Percentiles rank a stretch among this genome's conserved stretches.
Evolutionary conservation across 2,113 vertebrate species (phyloP).

Genomic region (Serinus canaria): DNA sequence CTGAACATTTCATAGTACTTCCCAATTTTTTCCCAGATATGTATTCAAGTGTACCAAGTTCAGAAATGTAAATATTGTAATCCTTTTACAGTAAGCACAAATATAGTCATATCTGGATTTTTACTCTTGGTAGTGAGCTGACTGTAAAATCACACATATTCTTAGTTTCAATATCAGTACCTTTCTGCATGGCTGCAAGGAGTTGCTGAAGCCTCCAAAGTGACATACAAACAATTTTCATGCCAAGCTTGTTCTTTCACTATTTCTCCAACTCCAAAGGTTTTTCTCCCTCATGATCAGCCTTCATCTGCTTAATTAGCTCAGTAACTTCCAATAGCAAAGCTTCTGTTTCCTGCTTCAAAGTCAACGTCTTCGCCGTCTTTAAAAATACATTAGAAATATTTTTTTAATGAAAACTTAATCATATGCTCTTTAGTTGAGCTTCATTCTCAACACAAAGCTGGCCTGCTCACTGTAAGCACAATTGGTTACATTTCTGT

Average conservation of each 20-base stretch:
- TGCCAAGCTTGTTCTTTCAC: conserved; percentile 62
- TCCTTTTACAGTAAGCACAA: neutral
- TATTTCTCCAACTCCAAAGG: conserved; percentile 75
- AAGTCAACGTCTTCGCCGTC: conserved; percentile 34
- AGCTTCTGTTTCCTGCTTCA: conserved; percentile 75
- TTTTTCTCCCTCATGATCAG: conserved; percentile 78
- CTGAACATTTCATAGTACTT: neutral
- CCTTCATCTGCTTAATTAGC: conserved; percentile 83
- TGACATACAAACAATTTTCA: conserved; percentile 73
- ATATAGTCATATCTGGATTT: neutral
- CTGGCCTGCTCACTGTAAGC: neutral
- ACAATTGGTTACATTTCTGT: neutral
- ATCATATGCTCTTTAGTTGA: neutral
- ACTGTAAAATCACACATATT: neutral
- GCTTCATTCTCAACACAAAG: neutral
- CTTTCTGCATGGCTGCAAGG: conserved; percentile 75
- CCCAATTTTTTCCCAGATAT: neutral
- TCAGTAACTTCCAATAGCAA: conserved; percentile 78
- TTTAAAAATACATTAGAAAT: conserved; percentile 63
- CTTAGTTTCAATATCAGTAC: conserved; percentile 41
- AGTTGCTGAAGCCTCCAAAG: conserved; percentile 80
- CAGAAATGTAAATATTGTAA: neutral
- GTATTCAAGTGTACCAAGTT: neutral
- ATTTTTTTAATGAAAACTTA: conserved; percentile 24
- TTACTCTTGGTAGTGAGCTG: neutral